A percentile compares a stretch with the other conserved stretches of the same genome.
These are phyloP conservation scores for Aix galericulata DNA, from an alignment of 2,113 vertebrate species.

Conservation along the genomic window DNA sequence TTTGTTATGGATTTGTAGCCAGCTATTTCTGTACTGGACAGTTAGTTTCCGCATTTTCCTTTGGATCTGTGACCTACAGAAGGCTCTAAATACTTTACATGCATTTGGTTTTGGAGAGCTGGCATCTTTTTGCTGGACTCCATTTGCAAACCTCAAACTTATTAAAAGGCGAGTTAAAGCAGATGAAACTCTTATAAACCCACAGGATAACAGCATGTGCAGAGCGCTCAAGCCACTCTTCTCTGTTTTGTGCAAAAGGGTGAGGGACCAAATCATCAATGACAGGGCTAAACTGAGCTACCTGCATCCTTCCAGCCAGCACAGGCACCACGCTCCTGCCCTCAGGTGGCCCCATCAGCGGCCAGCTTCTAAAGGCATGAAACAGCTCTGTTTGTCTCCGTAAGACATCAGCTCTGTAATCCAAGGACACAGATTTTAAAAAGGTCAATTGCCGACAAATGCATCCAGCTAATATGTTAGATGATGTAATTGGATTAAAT, in stretches of 20 bases:
- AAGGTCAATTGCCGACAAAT: constrained; percentile 49
- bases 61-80: not conserved
- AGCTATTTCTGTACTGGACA: not conserved
- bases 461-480: constrained; percentile 43
- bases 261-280: not conserved
- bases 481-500: constrained; percentile 22
- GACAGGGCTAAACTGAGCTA: not conserved
- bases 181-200: not conserved
- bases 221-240: not conserved
- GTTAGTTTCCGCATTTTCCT: not conserved
- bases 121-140: not conserved
- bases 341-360: not conserved
- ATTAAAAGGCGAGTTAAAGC: constrained; percentile 30
- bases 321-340: not conserved
- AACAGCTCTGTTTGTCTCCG: not conserved
- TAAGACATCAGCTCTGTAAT: not conserved
- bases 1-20: not conserved
- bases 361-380: not conserved
- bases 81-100: not conserved
- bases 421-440: constrained; percentile 28
- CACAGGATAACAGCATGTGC: fast-evolving
- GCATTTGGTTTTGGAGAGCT: not conserved
- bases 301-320: not conserved
- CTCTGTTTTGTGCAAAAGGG: fast-evolving
- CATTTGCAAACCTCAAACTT: not conserved